These are phyloP conservation scores for Artemia sinica DNA, from an alignment of 2,888 invertebrate species.

Conservation along the genomic window DNA sequence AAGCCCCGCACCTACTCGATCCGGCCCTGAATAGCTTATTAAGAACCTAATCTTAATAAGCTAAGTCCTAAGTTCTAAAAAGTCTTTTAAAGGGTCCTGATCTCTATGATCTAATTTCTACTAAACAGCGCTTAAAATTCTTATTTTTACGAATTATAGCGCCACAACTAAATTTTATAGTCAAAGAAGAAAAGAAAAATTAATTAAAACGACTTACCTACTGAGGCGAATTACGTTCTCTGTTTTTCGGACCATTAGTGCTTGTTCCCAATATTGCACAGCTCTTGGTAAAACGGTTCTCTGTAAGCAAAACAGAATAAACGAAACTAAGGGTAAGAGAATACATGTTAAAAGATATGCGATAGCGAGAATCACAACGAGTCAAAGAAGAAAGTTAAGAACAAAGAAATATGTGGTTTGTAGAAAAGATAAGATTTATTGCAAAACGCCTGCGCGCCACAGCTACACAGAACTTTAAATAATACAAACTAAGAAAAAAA, in stretches of 20 bases:
- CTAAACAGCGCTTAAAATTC: too few species aligned
- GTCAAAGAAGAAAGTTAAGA: background rate
- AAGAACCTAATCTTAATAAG: too few species aligned
- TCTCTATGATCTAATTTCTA: too few species aligned
- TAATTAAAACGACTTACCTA: slow-evolving; percentile 40
- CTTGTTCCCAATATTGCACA: slow-evolving; percentile 80
- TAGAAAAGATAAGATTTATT: slow-evolving; percentile 9
- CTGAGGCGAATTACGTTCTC: slow-evolving; percentile 68
- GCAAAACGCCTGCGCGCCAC: too few species aligned
- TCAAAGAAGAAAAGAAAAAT: too few species aligned
- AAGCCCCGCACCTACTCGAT: too few species aligned
- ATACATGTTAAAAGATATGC: slow-evolving; percentile 9
- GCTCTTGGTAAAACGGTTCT: slow-evolving; percentile 74
- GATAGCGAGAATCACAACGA: background rate
- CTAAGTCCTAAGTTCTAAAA: too few species aligned
- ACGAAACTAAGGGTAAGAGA: too few species aligned
- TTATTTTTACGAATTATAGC: too few species aligned
- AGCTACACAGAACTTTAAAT: slow-evolving; percentile 16
- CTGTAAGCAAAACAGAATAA: slow-evolving; percentile 26
- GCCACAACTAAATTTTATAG: too few species aligned
- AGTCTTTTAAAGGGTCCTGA: too few species aligned
- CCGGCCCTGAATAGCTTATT: too few species aligned
- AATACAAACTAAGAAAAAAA: slow-evolving; percentile 16
- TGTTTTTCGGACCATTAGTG: slow-evolving; percentile 71
- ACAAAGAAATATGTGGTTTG: slow-evolving; percentile 15